Conservation (phyloP, 1,140 invertebrate species). For the Globodera rostochiensis region DNA sequence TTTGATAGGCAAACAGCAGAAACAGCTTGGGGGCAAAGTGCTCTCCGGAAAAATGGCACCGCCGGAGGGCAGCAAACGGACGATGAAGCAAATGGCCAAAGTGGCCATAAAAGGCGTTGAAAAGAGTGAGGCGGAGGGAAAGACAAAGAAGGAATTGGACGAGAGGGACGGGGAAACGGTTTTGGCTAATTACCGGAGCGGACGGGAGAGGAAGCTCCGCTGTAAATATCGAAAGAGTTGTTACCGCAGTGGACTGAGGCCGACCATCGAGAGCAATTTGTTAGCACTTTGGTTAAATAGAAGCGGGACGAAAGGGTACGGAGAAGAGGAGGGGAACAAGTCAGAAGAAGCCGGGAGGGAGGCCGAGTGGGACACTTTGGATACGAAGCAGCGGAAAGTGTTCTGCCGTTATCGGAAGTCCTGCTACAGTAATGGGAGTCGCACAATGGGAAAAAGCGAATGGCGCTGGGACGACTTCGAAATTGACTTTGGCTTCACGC, state of each 20-base stretch:
- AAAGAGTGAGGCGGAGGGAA: conserved; percentile 13
- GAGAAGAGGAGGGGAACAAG: neutral
- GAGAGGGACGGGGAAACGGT: conserved; percentile 18
- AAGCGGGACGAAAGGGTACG: neutral
- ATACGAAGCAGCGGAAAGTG: conserved; percentile 5
- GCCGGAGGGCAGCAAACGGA: neutral
- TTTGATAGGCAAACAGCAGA: conserved; percentile 13
- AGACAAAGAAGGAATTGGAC: neutral
- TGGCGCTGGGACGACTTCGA: neutral
- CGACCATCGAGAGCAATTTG: neutral
- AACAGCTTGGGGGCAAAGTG: neutral
- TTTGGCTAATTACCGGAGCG: conserved; percentile 10
- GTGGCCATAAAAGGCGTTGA: conserved; percentile 12
- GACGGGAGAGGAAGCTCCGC: conserved; percentile 18
- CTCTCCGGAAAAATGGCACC: neutral
- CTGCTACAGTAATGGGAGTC: conserved; percentile 12
- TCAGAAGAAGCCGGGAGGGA: neutral
- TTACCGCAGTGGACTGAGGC: conserved; percentile 8
- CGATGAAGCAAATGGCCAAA: conserved; percentile 1
- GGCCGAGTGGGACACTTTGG: neutral
- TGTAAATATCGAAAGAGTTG: conserved; percentile 26
- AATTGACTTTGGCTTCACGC: neutral
- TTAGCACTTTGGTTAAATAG: conserved; percentile 14
- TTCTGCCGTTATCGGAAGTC: conserved; percentile 21
- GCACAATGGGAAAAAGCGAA: neutral